Evolutionary conservation across 2,113 vertebrate genomes (phyloP), one percentile per base, ranked within the genome.

Genomic region (Cebidichthys violaceus): DNA sequence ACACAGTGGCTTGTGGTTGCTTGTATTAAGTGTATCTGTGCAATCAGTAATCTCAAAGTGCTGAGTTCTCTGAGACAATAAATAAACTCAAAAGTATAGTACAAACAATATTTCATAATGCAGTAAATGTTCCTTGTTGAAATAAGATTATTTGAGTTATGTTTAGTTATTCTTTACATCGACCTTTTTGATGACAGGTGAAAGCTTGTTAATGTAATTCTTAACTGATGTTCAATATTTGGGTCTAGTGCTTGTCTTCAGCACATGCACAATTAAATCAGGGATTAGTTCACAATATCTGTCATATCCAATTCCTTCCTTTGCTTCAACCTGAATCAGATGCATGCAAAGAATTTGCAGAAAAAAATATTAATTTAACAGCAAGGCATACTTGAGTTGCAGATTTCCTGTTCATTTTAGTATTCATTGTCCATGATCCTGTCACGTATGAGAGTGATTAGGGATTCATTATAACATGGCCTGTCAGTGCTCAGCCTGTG

Each of bases 401-500:
- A 66, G 18, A 43, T 76, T 43, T 39, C 69, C 4, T 45, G 43
- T 37, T 76, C 41, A n/a, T 75, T 73, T 76, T 59, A 78, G 37
- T 55, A 33, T 54, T 71, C 4, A 74, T 50, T 70, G 39, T 80
- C 77, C 3, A 17, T 68, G 73, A 77, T 79, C 72, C 75, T 75
- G 43, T 72, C 68, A 75, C 70, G 77, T 57, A 37, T 13, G 17
- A 76, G 47, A 79, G 29, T 72, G 83, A 79, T 90, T 86, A 85
- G 59, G 83, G 79, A 78, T 90, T 89, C 66, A 80, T 76, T 78
- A 50, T 73, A 86, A 82, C 55, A 4, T 45, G 50, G 50, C 45
- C 83, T 83, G 84, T 81, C 89, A 59, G 74, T 47, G 82, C 55
- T 77, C 75, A 64, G 77, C 59, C 57, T 81, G 76, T 84, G 68